These are phyloP conservation scores for Cryptoblepharus egeriae DNA, from an alignment of 2,797 vertebrate genomes.

Conservation along the genomic window DNA sequence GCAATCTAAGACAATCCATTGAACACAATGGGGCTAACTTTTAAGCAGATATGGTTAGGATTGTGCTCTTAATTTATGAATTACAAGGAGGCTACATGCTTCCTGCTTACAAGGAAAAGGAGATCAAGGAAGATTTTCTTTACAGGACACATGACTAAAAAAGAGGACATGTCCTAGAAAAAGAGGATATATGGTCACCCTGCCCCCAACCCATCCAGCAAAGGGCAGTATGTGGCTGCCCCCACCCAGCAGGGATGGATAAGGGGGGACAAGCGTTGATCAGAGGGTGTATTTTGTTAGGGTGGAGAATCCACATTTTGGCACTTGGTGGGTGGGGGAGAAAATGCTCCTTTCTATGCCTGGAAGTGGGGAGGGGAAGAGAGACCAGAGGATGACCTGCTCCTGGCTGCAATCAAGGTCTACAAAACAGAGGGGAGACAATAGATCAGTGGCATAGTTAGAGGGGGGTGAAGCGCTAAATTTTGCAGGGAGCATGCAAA, in stretches of 20 bases:
- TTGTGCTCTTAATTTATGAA: too few relatives aligned
- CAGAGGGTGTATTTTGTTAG: background rate
- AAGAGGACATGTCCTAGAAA: too few relatives aligned
- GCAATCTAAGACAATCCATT: too few relatives aligned
- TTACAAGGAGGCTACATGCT: too few relatives aligned
- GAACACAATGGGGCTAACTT: too few relatives aligned
- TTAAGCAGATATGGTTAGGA: too few relatives aligned
- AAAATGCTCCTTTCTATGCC: background rate
- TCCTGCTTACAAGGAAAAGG: too few relatives aligned
- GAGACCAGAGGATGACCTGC: background rate
- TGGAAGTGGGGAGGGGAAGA: background rate
- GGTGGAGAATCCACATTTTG: background rate
- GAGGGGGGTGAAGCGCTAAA: background rate
- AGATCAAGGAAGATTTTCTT: too few relatives aligned
- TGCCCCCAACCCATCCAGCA: background rate
- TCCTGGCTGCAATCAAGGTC: background rate
- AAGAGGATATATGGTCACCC: too few relatives aligned
- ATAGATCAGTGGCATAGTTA: background rate
- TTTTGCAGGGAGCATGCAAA: too few relatives aligned
- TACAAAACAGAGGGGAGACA: conserved; percentile 6
- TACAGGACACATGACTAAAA: too few relatives aligned
- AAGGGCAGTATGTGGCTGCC: background rate
- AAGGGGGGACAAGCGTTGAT: background rate
- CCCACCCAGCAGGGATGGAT: background rate
- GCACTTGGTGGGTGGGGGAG: background rate